Base-by-base conservation (phyloP, 2,113 vertebrate genomes). In the Beaufortia kweichowensis region DNA sequence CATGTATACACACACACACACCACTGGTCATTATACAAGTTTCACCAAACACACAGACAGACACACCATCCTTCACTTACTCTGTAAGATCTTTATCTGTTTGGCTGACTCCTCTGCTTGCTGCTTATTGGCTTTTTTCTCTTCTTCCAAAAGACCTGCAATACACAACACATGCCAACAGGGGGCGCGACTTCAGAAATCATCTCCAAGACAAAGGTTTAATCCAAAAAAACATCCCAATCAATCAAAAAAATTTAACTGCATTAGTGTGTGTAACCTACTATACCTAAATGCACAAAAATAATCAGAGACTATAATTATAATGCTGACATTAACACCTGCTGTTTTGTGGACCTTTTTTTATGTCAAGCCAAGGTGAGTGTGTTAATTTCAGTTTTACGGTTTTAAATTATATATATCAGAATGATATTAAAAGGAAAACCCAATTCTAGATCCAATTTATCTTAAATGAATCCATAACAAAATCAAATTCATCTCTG, bases 11-110 rank as follows among this genome's bases (percentile, higher is more conserved):
- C 8, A n/a, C 5, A 71, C 10, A 43, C 21, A 75, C 2, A 65
- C 8, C 55, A 19, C 31, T 17, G 41, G 19, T 29, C 6, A 29
- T 26, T 17, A 60, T 23, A 67, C n/a, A 35, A 8, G 5, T 10
- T 29, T 69, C 24, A 35, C 11, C 31, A 26, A 39, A 39, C 8
- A 19, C 33, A 62, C 17, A 61, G 14, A 73, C 12, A 68, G 50
- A 24, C 31, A 41, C 12, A 61, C 12, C 41, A 23, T 23, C 31
- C 24, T 31, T 74, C 29, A 65, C 70, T 35, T 84, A 98, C 97
- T 95, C 93, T 98, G 94, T 76, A 98, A 93, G 87, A 88, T 85
- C 85, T 95, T 93, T 50, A 96, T 95, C 90, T 97, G 96, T 88
- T 95, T 96, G 76, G 90, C 91, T 39, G 96, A 96, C 77, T 97